phyloP scores from a whole-genome alignment of 2,113 vertebrate species.

The Myotis lucifugus region DNA sequence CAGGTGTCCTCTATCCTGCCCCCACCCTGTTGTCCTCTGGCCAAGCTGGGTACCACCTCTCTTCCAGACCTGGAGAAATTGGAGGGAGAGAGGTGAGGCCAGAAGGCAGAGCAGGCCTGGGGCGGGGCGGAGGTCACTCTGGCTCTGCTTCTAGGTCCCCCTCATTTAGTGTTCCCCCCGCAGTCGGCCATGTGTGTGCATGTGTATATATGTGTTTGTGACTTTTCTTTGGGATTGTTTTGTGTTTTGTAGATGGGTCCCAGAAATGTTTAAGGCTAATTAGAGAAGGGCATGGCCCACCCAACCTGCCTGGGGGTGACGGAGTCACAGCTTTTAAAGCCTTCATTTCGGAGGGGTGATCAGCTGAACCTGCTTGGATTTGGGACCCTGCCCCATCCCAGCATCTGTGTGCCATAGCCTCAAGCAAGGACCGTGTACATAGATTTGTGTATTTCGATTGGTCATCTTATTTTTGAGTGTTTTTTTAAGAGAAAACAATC shows the following conservation, averaged over 20 bases:
- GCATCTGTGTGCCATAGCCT: not conserved
- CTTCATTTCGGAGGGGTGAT: not conserved
- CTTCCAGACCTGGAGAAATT: not conserved
- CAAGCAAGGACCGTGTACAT: not conserved
- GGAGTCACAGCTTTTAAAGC: not conserved
- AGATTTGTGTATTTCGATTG: not conserved
- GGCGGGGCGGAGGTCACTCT: not conserved
- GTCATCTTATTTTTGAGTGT: not conserved
- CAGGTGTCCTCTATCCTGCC: not conserved
- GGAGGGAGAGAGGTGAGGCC: not conserved
- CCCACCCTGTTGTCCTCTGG: not conserved
- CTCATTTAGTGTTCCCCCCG: not conserved
- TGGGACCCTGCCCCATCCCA: not conserved
- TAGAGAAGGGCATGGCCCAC: not conserved
- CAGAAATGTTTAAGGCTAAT: not conserved
- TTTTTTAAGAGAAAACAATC: not conserved
- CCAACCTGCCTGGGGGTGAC: not conserved
- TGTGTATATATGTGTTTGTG: constrained; percentile 71
- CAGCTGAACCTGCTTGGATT: not conserved
- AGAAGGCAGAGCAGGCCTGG: not conserved
- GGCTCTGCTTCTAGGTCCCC: not conserved
- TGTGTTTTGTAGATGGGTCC: not conserved
- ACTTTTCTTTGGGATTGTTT: not conserved
- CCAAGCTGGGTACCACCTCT: not conserved
- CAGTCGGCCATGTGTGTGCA: not conserved